phyloP scores from a whole-genome alignment of 1,140 invertebrate species.

The Galleria mellonella region DNA sequence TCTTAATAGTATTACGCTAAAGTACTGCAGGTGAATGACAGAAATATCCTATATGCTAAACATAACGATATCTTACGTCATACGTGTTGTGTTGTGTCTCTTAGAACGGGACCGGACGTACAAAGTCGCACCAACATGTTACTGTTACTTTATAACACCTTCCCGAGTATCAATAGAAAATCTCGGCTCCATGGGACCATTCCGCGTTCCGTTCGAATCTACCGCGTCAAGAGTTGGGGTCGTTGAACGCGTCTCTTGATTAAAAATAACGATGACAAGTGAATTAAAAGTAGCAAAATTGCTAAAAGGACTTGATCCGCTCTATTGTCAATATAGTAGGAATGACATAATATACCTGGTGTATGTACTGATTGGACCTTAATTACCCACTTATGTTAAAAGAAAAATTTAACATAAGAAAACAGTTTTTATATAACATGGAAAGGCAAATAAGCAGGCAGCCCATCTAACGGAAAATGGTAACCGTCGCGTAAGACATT shows the following conservation, averaged over 20 bases:
- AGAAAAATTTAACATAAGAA: too few species aligned
- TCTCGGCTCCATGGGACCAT: constrained; percentile 11
- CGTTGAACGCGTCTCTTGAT: constrained; percentile 26
- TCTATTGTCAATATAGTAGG: not conserved
- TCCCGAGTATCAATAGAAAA: constrained; percentile 8
- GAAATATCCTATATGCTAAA: constrained; percentile 14
- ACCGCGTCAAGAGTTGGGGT: constrained; percentile 22
- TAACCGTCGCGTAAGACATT: too few species aligned
- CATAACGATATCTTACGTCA: constrained; percentile 16
- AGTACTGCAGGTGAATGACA: constrained; percentile 3
- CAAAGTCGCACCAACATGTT: not conserved
- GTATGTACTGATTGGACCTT: too few species aligned
- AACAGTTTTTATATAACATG: too few species aligned
- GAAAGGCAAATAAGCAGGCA: too few species aligned
- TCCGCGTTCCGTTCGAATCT: constrained; percentile 25
- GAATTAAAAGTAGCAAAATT: constrained; percentile 21
- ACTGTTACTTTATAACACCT: constrained; percentile 2
- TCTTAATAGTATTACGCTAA: constrained; percentile 2
- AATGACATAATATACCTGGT: too few species aligned
- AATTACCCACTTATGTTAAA: too few species aligned
- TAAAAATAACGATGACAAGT: constrained; percentile 29
- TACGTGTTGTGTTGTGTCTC: constrained; percentile 12
- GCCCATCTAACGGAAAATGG: too few species aligned
- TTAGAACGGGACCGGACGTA: not conserved
- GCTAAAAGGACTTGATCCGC: constrained; percentile 12